Percentiles rank a stretch among this genome's conserved stretches.
These are phyloP conservation scores for Erpetoichthys calabaricus DNA, from an alignment of 2,797 vertebrate genomes.

Conservation along the genomic window DNA sequence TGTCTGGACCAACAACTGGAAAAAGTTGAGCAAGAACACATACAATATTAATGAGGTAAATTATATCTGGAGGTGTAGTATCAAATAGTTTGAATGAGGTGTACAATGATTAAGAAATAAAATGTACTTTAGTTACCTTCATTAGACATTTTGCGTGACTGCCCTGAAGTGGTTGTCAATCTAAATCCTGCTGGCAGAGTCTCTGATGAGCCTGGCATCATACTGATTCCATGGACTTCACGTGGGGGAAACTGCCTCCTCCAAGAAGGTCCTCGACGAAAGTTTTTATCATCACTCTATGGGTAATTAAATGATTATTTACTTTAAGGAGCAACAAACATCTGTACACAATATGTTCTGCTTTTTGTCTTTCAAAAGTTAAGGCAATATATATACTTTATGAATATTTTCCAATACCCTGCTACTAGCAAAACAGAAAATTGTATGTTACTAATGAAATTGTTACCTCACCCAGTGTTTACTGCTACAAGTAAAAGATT, in stretches of 20 bases:
- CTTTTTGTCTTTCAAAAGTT: too few relatives aligned
- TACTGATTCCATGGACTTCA: slow-evolving; percentile 92
- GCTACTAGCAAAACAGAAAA: too few relatives aligned
- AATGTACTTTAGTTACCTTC: slow-evolving; percentile 51
- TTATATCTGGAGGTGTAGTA: too few relatives aligned
- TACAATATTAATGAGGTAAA: too few relatives aligned
- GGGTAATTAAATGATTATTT: slow-evolving; percentile 10
- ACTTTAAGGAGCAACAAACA: not conserved
- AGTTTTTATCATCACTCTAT: slow-evolving; percentile 79
- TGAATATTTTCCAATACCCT: too few relatives aligned
- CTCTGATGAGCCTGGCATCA: slow-evolving; percentile 96
- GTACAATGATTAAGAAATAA: too few relatives aligned
- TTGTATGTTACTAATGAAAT: too few relatives aligned
- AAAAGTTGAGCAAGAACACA: too few relatives aligned
- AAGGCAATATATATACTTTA: not conserved
- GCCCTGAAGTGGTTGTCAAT: slow-evolving; percentile 79
- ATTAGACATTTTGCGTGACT: slow-evolving; percentile 74
- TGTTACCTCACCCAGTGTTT: too few relatives aligned
- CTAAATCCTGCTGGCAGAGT: slow-evolving; percentile 92
- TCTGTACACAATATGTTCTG: not conserved
- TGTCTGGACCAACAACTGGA: too few relatives aligned
- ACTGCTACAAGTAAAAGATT: too few relatives aligned
- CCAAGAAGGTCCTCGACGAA: slow-evolving; percentile 79
- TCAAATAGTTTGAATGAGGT: too few relatives aligned
- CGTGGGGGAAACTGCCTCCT: slow-evolving; percentile 85